phyloP scores from a whole-genome alignment of 2,113 vertebrate genomes.

The Podarcis cretensis region DNA sequence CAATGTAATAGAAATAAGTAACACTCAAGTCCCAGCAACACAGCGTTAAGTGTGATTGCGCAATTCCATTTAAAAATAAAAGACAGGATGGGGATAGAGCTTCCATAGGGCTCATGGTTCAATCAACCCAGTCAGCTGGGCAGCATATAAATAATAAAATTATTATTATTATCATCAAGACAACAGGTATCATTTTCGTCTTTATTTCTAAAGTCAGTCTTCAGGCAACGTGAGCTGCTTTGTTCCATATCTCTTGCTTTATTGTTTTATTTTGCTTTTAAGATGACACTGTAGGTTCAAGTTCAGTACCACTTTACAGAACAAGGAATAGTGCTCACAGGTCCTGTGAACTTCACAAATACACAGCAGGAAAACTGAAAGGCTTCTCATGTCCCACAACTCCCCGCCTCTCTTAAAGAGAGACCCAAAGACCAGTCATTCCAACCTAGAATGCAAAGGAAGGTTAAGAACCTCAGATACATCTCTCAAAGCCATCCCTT shows the following conservation, averaged over 20 bases:
- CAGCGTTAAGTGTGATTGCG: neutral
- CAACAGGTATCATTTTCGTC: neutral
- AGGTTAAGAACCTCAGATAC: neutral
- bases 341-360: conserved; percentile 64
- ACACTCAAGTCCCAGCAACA: neutral
- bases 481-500: neutral
- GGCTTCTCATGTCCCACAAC: conserved; percentile 35
- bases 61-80: neutral
- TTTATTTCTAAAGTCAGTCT: neutral
- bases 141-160: too few species aligned
- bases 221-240: conserved; percentile 17
- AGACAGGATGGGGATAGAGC: fast-evolving
- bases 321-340: conserved; percentile 60
- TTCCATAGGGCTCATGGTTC: fast-evolving
- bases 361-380: conserved; percentile 63
- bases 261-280: conserved; percentile 65
- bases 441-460: neutral
- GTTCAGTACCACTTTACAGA: conserved; percentile 66
- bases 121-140: too few species aligned
- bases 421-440: conserved; percentile 22
- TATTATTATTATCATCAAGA: too few species aligned
- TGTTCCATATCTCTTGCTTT: conserved; percentile 65
- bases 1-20: neutral
- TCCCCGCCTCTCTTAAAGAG: conserved; percentile 26
- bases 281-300: conserved; percentile 70